phyloP scores from a whole-genome alignment of 1,140 invertebrate genomes.

The Euura lappo region DNA sequence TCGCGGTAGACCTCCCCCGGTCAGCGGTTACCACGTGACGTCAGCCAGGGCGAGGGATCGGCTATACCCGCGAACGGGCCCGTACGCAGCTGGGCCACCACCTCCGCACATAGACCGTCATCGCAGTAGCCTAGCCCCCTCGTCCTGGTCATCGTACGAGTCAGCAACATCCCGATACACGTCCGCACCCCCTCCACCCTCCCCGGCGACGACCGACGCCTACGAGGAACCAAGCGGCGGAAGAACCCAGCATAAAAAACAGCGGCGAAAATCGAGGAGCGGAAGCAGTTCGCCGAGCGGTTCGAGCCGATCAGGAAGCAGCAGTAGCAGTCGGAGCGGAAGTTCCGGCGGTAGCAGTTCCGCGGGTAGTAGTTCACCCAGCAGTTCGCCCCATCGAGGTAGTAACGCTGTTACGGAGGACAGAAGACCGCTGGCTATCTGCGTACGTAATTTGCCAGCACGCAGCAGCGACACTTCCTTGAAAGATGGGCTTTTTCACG shows the following conservation, averaged over 20 bases:
- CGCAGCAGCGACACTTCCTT: conserved; percentile 91
- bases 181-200: conserved; percentile 50
- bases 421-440: conserved; percentile 84
- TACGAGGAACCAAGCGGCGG: conserved; percentile 49
- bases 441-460: conserved; percentile 88
- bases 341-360: conserved; percentile 59
- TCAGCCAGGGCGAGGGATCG: conserved; percentile 57
- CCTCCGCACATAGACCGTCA: conserved; percentile 56
- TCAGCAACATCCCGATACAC: conserved; percentile 51
- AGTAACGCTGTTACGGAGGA: conserved; percentile 67
- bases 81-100: conserved; percentile 52
- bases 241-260: conserved; percentile 53
- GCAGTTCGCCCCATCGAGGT: conserved; percentile 46
- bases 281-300: conserved; percentile 63
- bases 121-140: conserved; percentile 44
- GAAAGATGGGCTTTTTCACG: conserved; percentile 96
- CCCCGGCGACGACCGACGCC: conserved; percentile 47
- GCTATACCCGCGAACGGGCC: conserved; percentile 51
- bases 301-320: conserved; percentile 65
- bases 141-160: conserved; percentile 51
- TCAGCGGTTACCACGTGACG: conserved; percentile 55
- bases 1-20: conserved; percentile 49
- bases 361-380: conserved; percentile 55
- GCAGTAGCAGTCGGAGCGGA: conserved; percentile 66
- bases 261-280: conserved; percentile 57